Evolutionary conservation across 2,113 vertebrate species (phyloP).

Genomic region (Microtus oregoni): DNA sequence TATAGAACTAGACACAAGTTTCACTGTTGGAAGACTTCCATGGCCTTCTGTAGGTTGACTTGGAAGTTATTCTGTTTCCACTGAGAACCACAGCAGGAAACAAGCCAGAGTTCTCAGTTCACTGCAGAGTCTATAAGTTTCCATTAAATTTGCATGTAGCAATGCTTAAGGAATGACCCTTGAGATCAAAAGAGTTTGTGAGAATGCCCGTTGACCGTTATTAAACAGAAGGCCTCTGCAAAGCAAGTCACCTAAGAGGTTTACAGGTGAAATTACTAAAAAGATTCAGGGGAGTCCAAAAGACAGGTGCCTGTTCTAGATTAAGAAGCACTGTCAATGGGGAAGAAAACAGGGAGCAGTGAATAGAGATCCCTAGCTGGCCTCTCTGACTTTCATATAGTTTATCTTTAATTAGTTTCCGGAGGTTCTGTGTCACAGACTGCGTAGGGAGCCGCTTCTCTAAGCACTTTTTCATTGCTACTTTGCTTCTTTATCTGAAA

Average conservation of each 20-base stretch:
- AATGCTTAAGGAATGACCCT: not conserved
- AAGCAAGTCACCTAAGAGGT: not conserved
- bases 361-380: not conserved
- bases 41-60: not conserved
- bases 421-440: not conserved
- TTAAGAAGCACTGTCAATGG: not conserved
- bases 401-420: not conserved
- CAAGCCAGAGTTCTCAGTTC: not conserved
- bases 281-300: not conserved
- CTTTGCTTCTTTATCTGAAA: not conserved
- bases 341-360: not conserved
- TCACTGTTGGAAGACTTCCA: not conserved
- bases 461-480: not conserved
- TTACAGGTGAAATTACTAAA: constrained; percentile 28
- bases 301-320: not conserved
- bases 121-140: constrained; percentile 3
- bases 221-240: not conserved
- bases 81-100: not conserved
- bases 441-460: not conserved
- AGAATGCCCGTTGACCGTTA: not conserved
- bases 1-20: not conserved
- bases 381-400: not conserved
- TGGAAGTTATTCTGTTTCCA: not conserved
- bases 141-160: constrained; percentile 46
- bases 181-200: not conserved